These are phyloP conservation scores for Drosophila kohkoa DNA, from an alignment of 1,140 invertebrate species.

Conservation along the genomic window DNA sequence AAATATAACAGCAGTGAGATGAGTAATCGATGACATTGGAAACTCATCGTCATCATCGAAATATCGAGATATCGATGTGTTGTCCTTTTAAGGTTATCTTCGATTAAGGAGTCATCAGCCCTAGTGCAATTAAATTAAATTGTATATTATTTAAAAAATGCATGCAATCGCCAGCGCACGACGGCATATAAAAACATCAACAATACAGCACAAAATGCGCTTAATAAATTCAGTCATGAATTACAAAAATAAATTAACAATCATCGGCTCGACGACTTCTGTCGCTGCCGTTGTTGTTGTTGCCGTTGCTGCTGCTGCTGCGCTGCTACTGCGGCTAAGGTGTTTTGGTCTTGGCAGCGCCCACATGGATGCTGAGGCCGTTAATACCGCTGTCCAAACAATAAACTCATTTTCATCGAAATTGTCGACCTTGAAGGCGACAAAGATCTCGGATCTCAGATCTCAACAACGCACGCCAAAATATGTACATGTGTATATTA, in stretches of 20 bases:
- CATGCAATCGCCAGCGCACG: constrained; percentile 40
- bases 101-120: constrained; percentile 36
- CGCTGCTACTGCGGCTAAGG: constrained; percentile 45
- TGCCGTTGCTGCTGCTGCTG: not conserved
- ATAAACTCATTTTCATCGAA: constrained; percentile 80
- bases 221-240: constrained; percentile 75
- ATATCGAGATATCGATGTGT: constrained; percentile 30
- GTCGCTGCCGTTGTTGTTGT: not conserved
- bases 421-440: constrained; percentile 68
- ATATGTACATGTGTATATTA: constrained; percentile 23
- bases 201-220: constrained; percentile 6
- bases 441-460: constrained; percentile 53
- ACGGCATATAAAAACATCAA: constrained; percentile 21
- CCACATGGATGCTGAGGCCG: constrained; percentile 57
- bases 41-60: constrained; percentile 18
- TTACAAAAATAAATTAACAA: constrained; percentile 78
- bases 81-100: constrained; percentile 37
- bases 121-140: constrained; percentile 7
- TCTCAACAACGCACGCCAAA: constrained; percentile 25
- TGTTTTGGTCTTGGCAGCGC: constrained; percentile 61
- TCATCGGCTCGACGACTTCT: constrained; percentile 52
- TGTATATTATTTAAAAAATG: constrained; percentile 23
- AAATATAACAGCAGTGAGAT: constrained; percentile 54
- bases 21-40: constrained; percentile 64
- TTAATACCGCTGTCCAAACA: constrained; percentile 74